These are phyloP conservation scores for Clupea harengus DNA, from an alignment of 2,113 vertebrate genomes.

Conservation along the genomic window DNA sequence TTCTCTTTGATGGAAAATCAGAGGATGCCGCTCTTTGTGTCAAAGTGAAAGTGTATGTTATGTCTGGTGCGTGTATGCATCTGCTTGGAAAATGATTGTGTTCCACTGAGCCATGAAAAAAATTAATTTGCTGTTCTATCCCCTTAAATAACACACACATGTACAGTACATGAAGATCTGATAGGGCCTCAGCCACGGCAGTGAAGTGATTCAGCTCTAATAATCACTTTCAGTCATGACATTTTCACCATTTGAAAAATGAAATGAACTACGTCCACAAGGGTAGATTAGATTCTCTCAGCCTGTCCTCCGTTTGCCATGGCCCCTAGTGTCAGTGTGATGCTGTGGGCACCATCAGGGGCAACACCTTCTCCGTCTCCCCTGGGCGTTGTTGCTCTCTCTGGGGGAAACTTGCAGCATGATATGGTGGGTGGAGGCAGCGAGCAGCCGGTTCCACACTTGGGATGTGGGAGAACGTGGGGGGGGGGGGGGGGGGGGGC, in stretches of 20 bases:
- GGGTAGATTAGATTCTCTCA: neutral
- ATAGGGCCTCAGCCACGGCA: neutral
- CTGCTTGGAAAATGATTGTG: neutral
- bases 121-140: neutral
- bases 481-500: neutral
- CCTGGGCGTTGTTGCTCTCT: neutral
- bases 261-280: neutral
- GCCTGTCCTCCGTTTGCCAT: neutral
- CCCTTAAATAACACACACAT: neutral
- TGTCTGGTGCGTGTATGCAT: neutral
- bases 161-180: neutral
- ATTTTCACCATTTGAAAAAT: neutral
- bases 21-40: neutral
- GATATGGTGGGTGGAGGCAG: neutral
- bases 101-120: neutral
- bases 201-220: neutral
- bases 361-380: neutral
- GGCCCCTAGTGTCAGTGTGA: neutral
- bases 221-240: neutral
- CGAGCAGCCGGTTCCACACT: neutral
- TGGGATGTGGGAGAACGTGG: neutral
- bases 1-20: neutral
- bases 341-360: neutral
- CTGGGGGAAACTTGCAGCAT: neutral
- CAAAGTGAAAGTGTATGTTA: neutral